Base-by-base conservation (phyloP, 2,888 invertebrate genomes). In the Formica aserva region DNA sequence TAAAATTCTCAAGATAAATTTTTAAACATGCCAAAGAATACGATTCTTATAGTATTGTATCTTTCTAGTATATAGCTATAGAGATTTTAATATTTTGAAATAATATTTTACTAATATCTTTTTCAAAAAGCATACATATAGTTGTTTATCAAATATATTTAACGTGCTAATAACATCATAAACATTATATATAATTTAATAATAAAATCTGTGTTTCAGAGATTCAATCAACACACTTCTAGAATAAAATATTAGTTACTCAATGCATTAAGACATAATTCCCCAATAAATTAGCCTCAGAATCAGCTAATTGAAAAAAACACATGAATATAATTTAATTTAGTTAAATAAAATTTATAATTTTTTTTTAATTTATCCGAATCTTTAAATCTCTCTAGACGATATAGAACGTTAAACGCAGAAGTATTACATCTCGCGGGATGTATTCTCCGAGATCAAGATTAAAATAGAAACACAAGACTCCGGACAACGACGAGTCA, bases 381-480 rank as follows among this genome's bases (percentile, higher is more conserved):
- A n/a, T 8, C 8, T 8, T 52, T 52, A 52, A n/a, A 52, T 52
- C 52, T 52, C 38, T 38, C n/a, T n/a, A n/a, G 8, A 18, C 48
- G 52, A n/a, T 9, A n/a, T 9, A 52, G n/a, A 52, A n/a, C n/a
- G 52, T 52, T 41, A 74, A 74, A 62, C 29, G n/a, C 62, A 45
- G n/a, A 4, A 15, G 35, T 15, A 26, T 48, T n/a, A 13, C 26
- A 29, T 15, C 9, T n/a, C 2, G 18, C 1, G 26, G 18, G 35
- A 38, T 8, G 52, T 13, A 8, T 55, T 18, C 22, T 0, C 26
- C 45, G 26, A 62, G 32, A 48, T 71, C 45, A 35, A 52, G 57
- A 78, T 48, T 45, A 45, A 77, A 77, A 41, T 57, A 67, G 69
- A 55, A 57, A 69, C 22, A 45, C 32, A 18, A 48, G n/a, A 62